phyloP scores from a whole-genome alignment of 2,113 vertebrate genomes.

The Mirza zaza region DNA sequence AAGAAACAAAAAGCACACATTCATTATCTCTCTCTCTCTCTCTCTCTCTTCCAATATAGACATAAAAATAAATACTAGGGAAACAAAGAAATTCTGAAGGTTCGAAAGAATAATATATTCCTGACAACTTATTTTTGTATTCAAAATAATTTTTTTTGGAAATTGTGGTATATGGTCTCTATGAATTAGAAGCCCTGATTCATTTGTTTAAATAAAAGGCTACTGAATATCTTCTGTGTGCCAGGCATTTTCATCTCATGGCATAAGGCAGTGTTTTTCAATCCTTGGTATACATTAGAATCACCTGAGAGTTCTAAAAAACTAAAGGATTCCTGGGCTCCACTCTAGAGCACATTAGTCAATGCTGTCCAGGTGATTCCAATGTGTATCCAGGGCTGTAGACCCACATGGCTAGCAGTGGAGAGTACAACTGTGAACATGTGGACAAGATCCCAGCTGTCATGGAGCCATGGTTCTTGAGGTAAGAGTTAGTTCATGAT shows the following conservation, averaged over 20 bases:
- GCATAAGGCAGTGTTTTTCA: neutral
- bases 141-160: neutral
- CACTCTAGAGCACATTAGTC: rapidly evolving
- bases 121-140: neutral
- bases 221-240: neutral
- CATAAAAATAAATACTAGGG: neutral
- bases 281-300: neutral
- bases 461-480: neutral
- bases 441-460: neutral
- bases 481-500: neutral
- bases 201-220: slow-evolving; percentile 15
- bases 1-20: neutral
- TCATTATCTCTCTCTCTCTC: neutral
- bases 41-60: neutral
- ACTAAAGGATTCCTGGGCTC: neutral
- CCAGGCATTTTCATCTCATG: neutral
- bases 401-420: neutral
- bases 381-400: neutral
- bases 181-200: neutral
- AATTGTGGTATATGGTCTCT: neutral
- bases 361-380: neutral
- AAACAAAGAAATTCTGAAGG: neutral
- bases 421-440: neutral
- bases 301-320: neutral
- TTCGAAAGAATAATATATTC: neutral